These are phyloP conservation scores for Mylabris sibirica DNA, from an alignment of 2,888 invertebrate species.

Conservation along the genomic window DNA sequence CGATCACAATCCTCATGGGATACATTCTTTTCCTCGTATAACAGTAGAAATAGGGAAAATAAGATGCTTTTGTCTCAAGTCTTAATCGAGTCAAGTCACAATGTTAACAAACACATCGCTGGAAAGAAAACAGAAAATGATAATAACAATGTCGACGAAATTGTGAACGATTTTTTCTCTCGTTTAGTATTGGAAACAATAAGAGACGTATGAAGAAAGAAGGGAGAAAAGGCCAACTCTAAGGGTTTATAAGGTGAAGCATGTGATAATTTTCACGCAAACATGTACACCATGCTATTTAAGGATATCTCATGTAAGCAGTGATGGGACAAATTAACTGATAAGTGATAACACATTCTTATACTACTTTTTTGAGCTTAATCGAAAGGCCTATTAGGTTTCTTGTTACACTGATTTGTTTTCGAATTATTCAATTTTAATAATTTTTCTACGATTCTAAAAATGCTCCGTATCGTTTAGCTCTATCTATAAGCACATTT, in stretches of 20 bases:
- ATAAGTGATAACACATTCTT: no score
- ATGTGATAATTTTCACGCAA: background rate
- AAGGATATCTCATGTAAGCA: background rate
- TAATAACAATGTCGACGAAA: background rate
- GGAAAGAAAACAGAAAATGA: background rate
- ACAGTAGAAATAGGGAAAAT: background rate
- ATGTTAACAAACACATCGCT: background rate
- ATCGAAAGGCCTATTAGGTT: no score
- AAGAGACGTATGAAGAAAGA: background rate
- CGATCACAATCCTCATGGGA: background rate
- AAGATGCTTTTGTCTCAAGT: background rate
- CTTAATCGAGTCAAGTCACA: slow-evolving; percentile 8
- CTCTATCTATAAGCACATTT: no score
- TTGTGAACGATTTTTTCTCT: background rate
- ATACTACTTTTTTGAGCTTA: no score
- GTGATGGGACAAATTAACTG: no score
- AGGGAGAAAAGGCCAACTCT: background rate
- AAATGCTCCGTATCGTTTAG: no score
- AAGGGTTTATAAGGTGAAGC: background rate
- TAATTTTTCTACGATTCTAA: no score
- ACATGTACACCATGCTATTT: background rate
- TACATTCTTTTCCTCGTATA: background rate
- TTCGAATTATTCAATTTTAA: no score
- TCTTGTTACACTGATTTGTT: no score
- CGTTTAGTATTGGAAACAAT: background rate